Evolutionary conservation across 2,797 vertebrate genomes (phyloP).

Genomic region (Orestias chungarensis): DNA sequence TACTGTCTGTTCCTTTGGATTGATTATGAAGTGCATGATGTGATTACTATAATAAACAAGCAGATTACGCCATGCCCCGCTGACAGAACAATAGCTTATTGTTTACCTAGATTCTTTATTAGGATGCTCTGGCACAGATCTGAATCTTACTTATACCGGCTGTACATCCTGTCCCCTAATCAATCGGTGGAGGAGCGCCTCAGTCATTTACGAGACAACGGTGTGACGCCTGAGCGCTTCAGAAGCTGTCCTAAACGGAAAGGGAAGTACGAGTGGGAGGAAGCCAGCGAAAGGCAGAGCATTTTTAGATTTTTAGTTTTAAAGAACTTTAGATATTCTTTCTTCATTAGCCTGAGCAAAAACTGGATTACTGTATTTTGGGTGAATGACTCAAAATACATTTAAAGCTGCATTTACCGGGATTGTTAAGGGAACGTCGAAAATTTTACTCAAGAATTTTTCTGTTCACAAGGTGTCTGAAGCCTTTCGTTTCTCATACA

Average conservation of each 20-base stretch:
- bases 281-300: not conserved
- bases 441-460: not conserved
- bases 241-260: not conserved
- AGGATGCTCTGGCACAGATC: not conserved
- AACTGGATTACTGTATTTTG: slow-evolving; percentile 1
- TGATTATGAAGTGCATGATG: not conserved
- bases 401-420: not conserved
- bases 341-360: not conserved
- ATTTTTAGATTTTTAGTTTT: not conserved
- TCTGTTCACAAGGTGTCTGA: not conserved
- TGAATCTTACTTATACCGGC: not conserved
- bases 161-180: not conserved
- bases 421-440: not conserved
- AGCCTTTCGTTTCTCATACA: not conserved
- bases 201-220: not conserved
- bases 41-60: slow-evolving; percentile 21
- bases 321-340: not conserved
- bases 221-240: slow-evolving; percentile 10
- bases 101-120: slow-evolving; percentile 27
- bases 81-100: slow-evolving; percentile 44
- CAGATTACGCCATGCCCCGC: slow-evolving; percentile 44
- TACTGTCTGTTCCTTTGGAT: not conserved
- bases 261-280: slow-evolving; percentile 15
- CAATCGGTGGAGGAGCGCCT: not conserved
- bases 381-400: slow-evolving; percentile 1